phyloP scores from a whole-genome alignment of 2,888 invertebrate species.

The Apodemia duryi region DNA sequence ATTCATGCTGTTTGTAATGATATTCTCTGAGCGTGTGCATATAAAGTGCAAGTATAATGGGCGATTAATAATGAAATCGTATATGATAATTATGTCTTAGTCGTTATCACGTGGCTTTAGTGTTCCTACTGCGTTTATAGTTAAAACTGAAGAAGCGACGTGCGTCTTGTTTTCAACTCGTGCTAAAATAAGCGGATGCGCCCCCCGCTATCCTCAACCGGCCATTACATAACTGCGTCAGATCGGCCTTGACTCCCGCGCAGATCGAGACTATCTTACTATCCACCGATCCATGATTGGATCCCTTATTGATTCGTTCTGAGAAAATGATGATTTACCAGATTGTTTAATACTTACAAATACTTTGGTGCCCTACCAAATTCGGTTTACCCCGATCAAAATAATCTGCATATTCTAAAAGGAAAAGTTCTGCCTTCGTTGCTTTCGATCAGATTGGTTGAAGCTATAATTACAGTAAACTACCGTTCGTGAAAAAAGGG shows the following conservation, averaged over 20 bases:
- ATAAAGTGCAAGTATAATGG: not conserved
- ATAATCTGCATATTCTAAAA: no score
- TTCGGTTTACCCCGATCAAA: no score
- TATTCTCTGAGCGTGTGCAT: not conserved
- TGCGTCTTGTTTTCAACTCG: conserved; percentile 61
- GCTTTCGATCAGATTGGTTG: no score
- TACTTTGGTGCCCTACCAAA: no score
- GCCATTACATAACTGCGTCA: conserved; percentile 68
- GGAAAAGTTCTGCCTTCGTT: no score
- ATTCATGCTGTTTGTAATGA: not conserved
- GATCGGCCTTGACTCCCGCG: conserved; percentile 77
- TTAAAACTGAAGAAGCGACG: conserved; percentile 34
- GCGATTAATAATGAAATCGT: not conserved
- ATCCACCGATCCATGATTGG: conserved; percentile 22
- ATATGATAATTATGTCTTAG: not conserved
- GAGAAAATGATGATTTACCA: not conserved
- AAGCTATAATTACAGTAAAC: no score
- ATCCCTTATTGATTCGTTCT: conserved; percentile 13
- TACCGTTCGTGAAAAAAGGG: no score
- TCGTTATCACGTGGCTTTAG: conserved; percentile 10
- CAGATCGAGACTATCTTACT: conserved; percentile 40
- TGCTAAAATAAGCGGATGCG: conserved; percentile 68
- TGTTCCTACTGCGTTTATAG: conserved; percentile 13
- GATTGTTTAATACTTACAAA: no score
- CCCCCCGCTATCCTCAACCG: conserved; percentile 50